A percentile compares a stretch with the other conserved stretches of the same genome.
phyloP scores from a whole-genome alignment of 2,113 vertebrate species.

The Alosa alosa region DNA sequence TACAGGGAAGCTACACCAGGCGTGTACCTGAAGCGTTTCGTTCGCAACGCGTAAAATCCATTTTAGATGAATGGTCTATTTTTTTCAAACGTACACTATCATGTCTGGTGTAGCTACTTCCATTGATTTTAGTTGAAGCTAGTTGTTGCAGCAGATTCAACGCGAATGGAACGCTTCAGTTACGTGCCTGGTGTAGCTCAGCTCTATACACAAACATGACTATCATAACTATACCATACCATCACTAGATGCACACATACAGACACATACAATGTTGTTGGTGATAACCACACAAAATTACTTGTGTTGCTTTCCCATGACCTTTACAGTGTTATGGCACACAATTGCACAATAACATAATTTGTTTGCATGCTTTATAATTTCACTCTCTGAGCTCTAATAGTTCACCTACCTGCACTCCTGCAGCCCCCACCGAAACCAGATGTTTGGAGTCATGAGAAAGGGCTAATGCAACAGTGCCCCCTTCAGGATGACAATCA shows the following conservation, averaged over 20 bases:
- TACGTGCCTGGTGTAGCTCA: no score
- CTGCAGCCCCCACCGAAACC: slow-evolving; percentile 77
- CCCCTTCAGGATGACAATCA: slow-evolving; percentile 69
- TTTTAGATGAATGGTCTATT: no score
- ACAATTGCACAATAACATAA: background rate
- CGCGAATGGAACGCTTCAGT: no score
- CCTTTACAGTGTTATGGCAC: background rate
- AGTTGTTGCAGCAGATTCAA: no score
- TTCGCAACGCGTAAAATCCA: no score
- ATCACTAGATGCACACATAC: background rate
- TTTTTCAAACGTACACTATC: no score
- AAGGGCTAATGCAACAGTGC: slow-evolving; percentile 76
- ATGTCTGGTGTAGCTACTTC: no score
- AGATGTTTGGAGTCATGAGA: slow-evolving; percentile 79
- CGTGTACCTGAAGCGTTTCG: no score
- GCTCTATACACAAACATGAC: no score
- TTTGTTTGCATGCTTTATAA: background rate
- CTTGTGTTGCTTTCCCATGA: background rate
- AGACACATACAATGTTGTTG: background rate
- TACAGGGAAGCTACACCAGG: no score
- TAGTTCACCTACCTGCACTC: slow-evolving; percentile 75
- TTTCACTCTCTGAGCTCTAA: background rate
- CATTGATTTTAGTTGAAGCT: no score
- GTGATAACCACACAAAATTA: background rate
- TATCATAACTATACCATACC: no score